These are phyloP conservation scores for Chionoecetes opilio DNA, from an alignment of 1,140 invertebrate genomes.

Conservation along the genomic window DNA sequence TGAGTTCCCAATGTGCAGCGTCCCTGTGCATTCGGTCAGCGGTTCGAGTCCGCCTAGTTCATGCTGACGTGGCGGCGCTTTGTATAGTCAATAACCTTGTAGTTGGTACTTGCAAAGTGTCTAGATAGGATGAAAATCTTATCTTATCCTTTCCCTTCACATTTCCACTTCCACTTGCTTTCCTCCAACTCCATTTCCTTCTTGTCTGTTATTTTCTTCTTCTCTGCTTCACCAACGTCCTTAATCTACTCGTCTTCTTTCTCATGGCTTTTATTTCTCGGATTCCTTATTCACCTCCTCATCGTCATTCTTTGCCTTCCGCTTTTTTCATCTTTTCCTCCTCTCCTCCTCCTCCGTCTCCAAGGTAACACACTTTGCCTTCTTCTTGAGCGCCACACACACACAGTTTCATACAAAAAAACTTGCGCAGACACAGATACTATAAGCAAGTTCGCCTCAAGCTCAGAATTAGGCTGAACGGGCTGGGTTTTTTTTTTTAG, in stretches of 20 bases:
- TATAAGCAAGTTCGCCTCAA: background rate
- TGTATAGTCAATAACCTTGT: too few species aligned
- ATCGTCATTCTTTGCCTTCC: background rate
- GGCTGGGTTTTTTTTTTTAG: background rate
- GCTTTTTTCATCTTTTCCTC: background rate
- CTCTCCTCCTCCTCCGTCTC: background rate
- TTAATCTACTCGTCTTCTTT: background rate
- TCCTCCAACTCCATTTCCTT: background rate
- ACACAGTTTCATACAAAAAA: background rate
- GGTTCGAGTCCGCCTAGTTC: too few species aligned
- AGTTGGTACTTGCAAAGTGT: too few species aligned
- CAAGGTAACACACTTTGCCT: too few species aligned
- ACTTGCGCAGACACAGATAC: background rate
- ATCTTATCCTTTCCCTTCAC: background rate
- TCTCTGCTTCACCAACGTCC: background rate
- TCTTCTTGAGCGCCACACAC: background rate
- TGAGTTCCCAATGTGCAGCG: too few species aligned
- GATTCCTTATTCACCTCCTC: background rate
- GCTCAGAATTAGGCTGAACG: background rate
- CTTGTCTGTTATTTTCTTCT: background rate
- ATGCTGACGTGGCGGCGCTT: too few species aligned
- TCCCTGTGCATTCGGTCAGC: too few species aligned
- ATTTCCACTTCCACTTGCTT: background rate
- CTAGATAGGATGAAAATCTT: too few species aligned
- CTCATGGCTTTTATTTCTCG: background rate